Evolutionary conservation across 2,888 invertebrate species (phyloP).

Genomic region (Pilophorus perplexus): DNA sequence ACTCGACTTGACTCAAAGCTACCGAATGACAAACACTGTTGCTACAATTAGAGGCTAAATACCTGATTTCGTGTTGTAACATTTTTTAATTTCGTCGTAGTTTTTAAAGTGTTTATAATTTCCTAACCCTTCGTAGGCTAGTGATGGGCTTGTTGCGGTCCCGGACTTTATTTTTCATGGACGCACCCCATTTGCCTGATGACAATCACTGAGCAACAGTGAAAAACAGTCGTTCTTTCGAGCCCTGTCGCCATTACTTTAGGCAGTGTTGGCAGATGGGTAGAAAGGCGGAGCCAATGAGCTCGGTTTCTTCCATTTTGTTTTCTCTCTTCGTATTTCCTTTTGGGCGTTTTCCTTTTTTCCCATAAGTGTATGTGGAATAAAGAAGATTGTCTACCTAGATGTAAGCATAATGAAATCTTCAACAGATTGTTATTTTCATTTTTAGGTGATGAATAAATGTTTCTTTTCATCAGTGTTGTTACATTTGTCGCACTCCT

Average conservation of each 20-base stretch:
- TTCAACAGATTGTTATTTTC: slow-evolving; percentile 46
- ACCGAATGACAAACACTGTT: slow-evolving; percentile 35
- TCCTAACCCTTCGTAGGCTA: slow-evolving; percentile 39
- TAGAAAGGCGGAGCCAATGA: slow-evolving; percentile 30
- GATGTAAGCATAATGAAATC: slow-evolving; percentile 44
- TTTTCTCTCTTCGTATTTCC: slow-evolving; percentile 33
- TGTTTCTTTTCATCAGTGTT: slow-evolving; percentile 47
- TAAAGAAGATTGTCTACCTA: slow-evolving; percentile 44
- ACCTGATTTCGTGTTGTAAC: no score
- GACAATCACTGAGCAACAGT: slow-evolving; percentile 51
- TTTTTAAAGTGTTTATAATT: neutral
- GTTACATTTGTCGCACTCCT: neutral
- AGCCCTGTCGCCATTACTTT: no score
- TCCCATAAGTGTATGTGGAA: slow-evolving; percentile 39
- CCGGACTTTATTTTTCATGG: slow-evolving; percentile 5
- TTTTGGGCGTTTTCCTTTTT: slow-evolving; percentile 14
- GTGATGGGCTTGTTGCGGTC: slow-evolving; percentile 36
- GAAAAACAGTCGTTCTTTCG: slow-evolving; percentile 38
- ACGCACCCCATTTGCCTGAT: slow-evolving; percentile 49
- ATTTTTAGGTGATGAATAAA: slow-evolving; percentile 49
- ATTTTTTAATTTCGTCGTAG: slow-evolving; percentile 1
- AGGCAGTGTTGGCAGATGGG: neutral
- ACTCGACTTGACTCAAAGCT: slow-evolving; percentile 2
- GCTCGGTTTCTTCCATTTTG: slow-evolving; percentile 22
- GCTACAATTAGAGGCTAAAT: slow-evolving; percentile 28